A percentile compares a stretch with the other conserved stretches of the same genome.
Conservation (phyloP, 2,888 invertebrate genomes). For the Corythucha ciliata region DNA sequence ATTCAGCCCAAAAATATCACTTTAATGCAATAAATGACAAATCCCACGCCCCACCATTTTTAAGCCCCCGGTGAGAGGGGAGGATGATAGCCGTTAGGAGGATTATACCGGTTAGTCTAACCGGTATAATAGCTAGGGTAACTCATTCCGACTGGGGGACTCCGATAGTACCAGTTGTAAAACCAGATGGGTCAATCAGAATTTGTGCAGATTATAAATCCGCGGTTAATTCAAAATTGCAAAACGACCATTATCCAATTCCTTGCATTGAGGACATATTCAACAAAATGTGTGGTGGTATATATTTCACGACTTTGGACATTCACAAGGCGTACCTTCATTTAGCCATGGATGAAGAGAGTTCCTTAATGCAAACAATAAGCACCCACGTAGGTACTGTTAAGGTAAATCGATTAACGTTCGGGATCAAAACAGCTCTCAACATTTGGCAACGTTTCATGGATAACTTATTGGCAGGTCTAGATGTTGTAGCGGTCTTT, state of each 20-base stretch:
- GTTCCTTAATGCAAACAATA: slow-evolving; percentile 20
- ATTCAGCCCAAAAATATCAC: too few relatives aligned
- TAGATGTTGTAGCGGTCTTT: slow-evolving; percentile 37
- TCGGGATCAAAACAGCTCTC: slow-evolving; percentile 27
- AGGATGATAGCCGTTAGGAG: too few relatives aligned
- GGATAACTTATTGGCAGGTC: slow-evolving; percentile 21
- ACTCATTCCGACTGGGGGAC: slow-evolving; percentile 23
- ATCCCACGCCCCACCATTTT: too few relatives aligned
- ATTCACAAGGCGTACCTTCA: slow-evolving; percentile 23
- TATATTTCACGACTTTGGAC: slow-evolving; percentile 21
- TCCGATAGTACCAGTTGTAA: slow-evolving; percentile 22
- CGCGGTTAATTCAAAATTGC: slow-evolving; percentile 20
- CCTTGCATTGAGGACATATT: slow-evolving; percentile 25
- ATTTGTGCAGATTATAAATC: slow-evolving; percentile 26
- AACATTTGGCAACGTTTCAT: background rate
- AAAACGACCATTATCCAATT: slow-evolving; percentile 14
- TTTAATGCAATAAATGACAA: too few relatives aligned
- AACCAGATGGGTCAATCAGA: slow-evolving; percentile 21
- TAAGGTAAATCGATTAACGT: slow-evolving; percentile 37
- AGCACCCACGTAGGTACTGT: slow-evolving; percentile 36
- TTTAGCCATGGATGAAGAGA: slow-evolving; percentile 15
- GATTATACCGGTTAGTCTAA: too few relatives aligned
- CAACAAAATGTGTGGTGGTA: slow-evolving; percentile 15
- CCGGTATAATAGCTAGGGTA: slow-evolving; percentile 18
- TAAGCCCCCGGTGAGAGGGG: too few relatives aligned